Evolutionary conservation across 2,888 invertebrate genomes (phyloP).

Genomic region (Achlya flavicornis): DNA sequence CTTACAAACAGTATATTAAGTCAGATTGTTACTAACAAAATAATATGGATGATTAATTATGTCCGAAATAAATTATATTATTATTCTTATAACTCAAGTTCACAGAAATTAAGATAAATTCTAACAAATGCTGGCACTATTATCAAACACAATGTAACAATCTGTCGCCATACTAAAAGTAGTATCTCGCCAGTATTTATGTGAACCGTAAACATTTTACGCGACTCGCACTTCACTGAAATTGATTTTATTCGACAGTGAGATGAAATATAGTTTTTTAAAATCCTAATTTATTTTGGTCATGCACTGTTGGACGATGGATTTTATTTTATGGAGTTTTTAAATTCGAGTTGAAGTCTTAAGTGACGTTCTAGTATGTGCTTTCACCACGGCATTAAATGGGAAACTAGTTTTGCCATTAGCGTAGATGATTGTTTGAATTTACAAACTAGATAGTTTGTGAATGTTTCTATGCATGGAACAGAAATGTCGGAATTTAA

Average conservation of each 20-base stretch:
- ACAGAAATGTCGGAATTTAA: no score
- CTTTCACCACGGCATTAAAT: no score
- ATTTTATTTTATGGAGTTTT: not conserved
- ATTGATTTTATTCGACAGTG: slow-evolving; percentile 9
- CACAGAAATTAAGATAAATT: no score
- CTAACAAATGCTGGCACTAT: no score
- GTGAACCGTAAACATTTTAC: not conserved
- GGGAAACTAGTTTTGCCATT: not conserved
- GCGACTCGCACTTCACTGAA: slow-evolving; percentile 11
- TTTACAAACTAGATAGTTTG: no score
- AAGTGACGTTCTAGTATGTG: not conserved
- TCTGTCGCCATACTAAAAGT: not conserved
- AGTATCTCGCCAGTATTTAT: not conserved
- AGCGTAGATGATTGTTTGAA: not conserved
- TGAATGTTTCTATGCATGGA: no score
- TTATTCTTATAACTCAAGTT: no score
- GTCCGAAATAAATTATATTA: no score
- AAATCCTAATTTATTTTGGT: slow-evolving; percentile 12
- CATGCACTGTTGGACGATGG: not conserved
- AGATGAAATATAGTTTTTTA: slow-evolving; percentile 17
- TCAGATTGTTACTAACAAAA: no score
- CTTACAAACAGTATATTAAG: no score
- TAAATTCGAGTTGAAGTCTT: not conserved
- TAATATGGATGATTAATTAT: no score
- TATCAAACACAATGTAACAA: not conserved